Conservation (phyloP, 2,797 vertebrate species). For the Babyrousa celebensis region DNA sequence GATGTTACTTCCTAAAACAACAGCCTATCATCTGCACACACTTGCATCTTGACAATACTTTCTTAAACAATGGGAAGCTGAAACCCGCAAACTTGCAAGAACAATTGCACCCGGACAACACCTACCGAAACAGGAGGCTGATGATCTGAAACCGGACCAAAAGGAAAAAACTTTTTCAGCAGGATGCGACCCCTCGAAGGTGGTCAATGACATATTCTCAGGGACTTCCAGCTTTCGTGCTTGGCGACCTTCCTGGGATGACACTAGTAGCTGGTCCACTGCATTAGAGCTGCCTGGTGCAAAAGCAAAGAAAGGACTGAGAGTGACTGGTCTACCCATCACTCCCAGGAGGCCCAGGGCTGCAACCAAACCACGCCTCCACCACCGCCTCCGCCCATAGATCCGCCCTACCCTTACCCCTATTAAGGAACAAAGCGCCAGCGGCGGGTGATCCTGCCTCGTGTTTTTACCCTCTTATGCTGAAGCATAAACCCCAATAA, state of each 20-base stretch:
- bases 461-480: neutral
- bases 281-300: rapidly evolving
- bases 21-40: neutral
- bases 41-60: neutral
- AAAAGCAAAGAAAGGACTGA: neutral
- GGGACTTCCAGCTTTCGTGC: neutral
- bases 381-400: too few species aligned
- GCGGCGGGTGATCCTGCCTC: too few species aligned
- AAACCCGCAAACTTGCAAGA: neutral
- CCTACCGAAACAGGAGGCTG: neutral
- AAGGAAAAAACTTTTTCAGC: neutral
- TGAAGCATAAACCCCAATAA: neutral
- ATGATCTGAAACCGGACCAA: neutral
- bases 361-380: rapidly evolving
- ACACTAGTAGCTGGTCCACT: neutral
- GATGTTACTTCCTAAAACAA: neutral
- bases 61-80: neutral
- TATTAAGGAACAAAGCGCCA: neutral
- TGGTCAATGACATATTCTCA: too few species aligned
- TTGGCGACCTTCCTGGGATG: neutral
- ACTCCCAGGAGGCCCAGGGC: rapidly evolving
- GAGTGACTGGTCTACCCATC: rapidly evolving
- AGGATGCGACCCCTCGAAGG: neutral
- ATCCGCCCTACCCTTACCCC: too few species aligned
- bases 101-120: neutral